Evolutionary conservation across 2,797 vertebrate species (phyloP), one percentile per base, ranked within the genome.

Genomic region (Myiotriccus ornatus): DNA sequence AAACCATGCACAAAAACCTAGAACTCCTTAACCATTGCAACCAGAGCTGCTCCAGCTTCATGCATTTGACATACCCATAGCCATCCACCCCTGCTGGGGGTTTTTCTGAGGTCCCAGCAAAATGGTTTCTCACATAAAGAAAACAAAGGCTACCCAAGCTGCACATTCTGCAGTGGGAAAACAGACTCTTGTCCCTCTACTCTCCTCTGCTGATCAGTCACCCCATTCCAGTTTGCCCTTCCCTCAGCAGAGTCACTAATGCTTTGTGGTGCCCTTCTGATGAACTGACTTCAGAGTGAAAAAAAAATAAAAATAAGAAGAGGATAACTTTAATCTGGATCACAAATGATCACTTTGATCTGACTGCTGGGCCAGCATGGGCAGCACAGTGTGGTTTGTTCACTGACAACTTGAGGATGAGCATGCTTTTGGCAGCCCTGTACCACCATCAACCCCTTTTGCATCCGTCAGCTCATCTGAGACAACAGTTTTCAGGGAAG

Each of bases 71-170:
- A 30, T 5, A 39, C 1, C 22, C 73, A 25, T 0, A 27, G 34
- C 7, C 56, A 49, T 4, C 46, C 46, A 59, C 12, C 43, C 73
- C 39, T 73, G 63, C 43, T 59, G 46, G 23, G 28, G 9, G 24
- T 4, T 53, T 34, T 34, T 70, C 60, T 9, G 12, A 67, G 71
- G 35, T 35, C 64, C 30, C 16, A 84, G 50, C 23, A 70, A 55
- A 47, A 9, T 1, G 13, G 0, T 10, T 63, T 55, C 39, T 30
- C 35, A 43, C 0, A 0, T 23, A 34, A 60, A 17, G 57, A 34
- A 46, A 46, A 23, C 46, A 46, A 23, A 23, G 22, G 46, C 12
- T 46, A 37, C 28, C 39, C 79, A n/a, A 70, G 44, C 16, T 35
- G 68, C 44, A 18, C 14, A 3, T 37, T 44, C 7, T 27, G 34